phyloP scores from a whole-genome alignment of 37 sponge, comb jelly and placozoan genomes.

The Chondrilla cf. caribensis region DNA sequence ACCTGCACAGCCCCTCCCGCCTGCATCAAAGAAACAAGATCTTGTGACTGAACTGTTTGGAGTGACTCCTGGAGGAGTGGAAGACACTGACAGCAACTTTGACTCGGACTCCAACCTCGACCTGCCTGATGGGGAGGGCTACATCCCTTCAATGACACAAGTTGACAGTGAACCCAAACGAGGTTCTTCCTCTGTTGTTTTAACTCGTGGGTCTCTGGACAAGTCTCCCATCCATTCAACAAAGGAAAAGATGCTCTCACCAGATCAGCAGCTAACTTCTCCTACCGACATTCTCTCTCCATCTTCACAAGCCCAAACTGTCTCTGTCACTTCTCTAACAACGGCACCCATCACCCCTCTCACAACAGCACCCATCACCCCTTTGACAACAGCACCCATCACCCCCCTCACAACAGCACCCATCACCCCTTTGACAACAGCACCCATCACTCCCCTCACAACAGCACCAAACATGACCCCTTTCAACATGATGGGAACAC shows the following conservation, averaged over 20 bases:
- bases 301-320: background rate
- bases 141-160: background rate
- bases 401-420: background rate
- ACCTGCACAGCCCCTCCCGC: background rate
- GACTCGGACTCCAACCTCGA: conserved; percentile 9
- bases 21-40: background rate
- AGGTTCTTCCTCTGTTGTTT: background rate
- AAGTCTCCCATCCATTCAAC: too few species aligned
- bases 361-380: background rate
- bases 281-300: background rate
- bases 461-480: background rate
- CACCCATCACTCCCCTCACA: background rate
- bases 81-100: background rate
- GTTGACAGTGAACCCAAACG: background rate
- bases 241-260: too few species aligned
- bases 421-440: too few species aligned
- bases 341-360: background rate
- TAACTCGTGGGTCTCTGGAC: too few species aligned
- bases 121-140: background rate
- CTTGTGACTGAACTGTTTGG: conserved; percentile 14
- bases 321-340: background rate
- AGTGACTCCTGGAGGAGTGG: background rate
- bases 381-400: background rate
- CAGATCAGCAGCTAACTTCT: too few species aligned
- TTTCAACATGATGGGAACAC: background rate